phyloP scores from a whole-genome alignment of 1,140 invertebrate genomes.

The Brachionus manjavacas region DNA sequence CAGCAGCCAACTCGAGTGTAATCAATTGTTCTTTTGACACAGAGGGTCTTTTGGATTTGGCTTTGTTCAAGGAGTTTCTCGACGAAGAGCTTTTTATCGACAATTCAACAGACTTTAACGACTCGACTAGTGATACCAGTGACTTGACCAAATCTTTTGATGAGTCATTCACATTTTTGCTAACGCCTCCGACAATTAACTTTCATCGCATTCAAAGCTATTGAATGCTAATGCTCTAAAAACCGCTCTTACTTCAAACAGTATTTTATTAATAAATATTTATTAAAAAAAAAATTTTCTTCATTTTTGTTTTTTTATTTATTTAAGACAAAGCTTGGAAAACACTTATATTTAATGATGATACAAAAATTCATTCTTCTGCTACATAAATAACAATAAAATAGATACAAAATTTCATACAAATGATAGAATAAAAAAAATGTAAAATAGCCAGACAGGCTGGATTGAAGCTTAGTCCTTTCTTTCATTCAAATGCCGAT shows the following conservation, averaged over 20 bases:
- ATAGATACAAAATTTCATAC: too few species aligned
- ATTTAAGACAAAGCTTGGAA: too few species aligned
- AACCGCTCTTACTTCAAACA: background rate
- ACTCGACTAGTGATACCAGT: background rate
- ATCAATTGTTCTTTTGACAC: background rate
- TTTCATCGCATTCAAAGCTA: background rate
- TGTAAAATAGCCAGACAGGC: too few species aligned
- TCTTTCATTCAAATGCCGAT: too few species aligned
- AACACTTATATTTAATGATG: too few species aligned
- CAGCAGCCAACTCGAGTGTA: background rate
- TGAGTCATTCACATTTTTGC: background rate
- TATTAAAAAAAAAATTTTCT: too few species aligned
- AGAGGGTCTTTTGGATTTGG: background rate
- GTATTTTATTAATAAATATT: background rate
- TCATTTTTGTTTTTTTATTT: too few species aligned
- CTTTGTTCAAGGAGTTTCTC: background rate
- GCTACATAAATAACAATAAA: too few species aligned
- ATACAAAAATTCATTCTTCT: too few species aligned
- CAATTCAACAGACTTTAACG: background rate
- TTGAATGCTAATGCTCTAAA: background rate
- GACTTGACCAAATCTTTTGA: background rate
- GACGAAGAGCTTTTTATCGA: background rate
- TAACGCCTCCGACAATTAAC: background rate
- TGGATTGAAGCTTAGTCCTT: too few species aligned
- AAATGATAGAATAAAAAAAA: too few species aligned